These are phyloP conservation scores for Tetrapedia diversipes DNA, from an alignment of 2,888 invertebrate genomes.

Conservation along the genomic window DNA sequence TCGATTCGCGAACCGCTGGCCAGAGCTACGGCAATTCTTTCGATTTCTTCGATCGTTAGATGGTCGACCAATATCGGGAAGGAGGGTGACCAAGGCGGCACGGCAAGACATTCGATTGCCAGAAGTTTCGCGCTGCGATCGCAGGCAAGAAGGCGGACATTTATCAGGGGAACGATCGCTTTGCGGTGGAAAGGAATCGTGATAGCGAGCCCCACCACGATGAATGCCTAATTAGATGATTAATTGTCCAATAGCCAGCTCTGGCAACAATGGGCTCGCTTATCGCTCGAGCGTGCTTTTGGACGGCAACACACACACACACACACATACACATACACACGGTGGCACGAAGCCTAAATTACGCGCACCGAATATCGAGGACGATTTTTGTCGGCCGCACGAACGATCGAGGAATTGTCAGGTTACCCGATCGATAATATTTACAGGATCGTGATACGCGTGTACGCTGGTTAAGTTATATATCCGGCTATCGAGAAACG, in stretches of 20 bases:
- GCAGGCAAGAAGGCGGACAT: constrained; percentile 61
- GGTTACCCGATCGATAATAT: not conserved
- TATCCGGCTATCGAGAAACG: not conserved
- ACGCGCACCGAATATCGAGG: not conserved
- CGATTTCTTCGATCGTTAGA: constrained; percentile 3
- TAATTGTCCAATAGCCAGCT: constrained; percentile 76
- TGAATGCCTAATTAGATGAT: constrained; percentile 79
- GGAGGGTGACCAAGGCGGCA: constrained; percentile 23
- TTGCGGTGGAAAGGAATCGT: constrained; percentile 50
- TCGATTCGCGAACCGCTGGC: constrained; percentile 45
- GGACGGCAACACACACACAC: constrained; percentile 69
- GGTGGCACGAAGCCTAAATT: constrained; percentile 30
- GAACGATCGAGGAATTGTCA: constrained; percentile 6
- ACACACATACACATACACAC: no score
- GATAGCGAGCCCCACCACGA: constrained; percentile 54
- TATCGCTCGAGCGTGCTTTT: constrained; percentile 72
- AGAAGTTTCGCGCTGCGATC: constrained; percentile 23
- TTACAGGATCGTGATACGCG: not conserved
- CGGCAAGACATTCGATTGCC: no score
- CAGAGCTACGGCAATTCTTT: not conserved
- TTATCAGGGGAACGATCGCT: constrained; percentile 67
- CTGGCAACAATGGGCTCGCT: constrained; percentile 70
- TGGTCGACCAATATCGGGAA: constrained; percentile 30
- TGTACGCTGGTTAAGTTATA: not conserved
- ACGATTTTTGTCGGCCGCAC: constrained; percentile 16